Base-by-base conservation (phyloP, 2,888 invertebrate species). In the Protophormia terraenovae region DNA sequence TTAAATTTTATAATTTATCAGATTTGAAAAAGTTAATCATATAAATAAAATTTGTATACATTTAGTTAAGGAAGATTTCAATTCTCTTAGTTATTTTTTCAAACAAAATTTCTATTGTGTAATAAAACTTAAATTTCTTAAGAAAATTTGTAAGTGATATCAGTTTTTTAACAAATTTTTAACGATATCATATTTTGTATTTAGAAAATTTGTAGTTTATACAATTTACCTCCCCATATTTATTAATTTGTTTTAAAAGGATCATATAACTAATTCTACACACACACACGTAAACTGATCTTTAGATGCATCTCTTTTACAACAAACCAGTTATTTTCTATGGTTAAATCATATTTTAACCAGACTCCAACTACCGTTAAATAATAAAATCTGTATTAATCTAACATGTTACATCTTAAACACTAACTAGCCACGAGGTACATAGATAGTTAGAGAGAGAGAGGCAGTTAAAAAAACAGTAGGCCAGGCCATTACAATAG, bases 301-400 rank as follows among this genome's bases (percentile, higher is more conserved):
- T 5, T 24, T 27, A 16, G 16, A 32, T 62, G 16, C 12, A 3
- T 19, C 35, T 22, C n/a, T 19, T 29, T 19, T 19, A 55, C 7
- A 47, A 27, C 22, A 47, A 58, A 35, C 62, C 50, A 1, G n/a
- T 38, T 24, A 14, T 29, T 29, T 29, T 45, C 14, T 27, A 22
- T 19, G 16, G 22, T 19, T 14, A 14, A 58, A 60, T 19, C 19
- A 22, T 50, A 50, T 50, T 50, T 50, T 24, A 60, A 47, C 10
- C 10, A 73, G 22, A 62, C 16, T 24, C 0, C 22, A 45, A 8
- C 22, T 35, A 27, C 60, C 19, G 50, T 50, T 78, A 66, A 64
- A 72, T 19, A 72, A 55, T 72, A 79, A 64, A 55, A 72, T 72
- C 29, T 66, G n/a, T 38, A 60, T 60, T 60, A 67, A 81, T 81